These are phyloP conservation scores for Telmatherina bonti DNA, from an alignment of 2,797 vertebrate genomes.

Conservation along the genomic window DNA sequence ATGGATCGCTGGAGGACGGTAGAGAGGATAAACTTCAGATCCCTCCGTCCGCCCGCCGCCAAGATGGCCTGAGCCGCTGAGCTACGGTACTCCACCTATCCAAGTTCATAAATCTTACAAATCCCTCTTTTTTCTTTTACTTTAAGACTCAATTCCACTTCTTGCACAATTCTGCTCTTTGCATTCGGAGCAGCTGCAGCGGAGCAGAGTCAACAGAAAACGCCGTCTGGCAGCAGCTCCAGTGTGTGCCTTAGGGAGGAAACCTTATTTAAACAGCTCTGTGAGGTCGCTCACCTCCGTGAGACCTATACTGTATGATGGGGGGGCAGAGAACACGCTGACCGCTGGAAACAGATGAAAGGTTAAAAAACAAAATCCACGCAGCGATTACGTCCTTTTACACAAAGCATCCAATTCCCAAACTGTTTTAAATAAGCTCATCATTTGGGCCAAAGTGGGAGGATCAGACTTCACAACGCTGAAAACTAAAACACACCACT, in stretches of 20 bases:
- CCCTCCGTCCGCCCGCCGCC: slow-evolving; percentile 14
- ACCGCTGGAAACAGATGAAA: slow-evolving; percentile 35
- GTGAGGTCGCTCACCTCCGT: slow-evolving; percentile 44
- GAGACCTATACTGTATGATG: slow-evolving; percentile 15
- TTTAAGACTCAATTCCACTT: slow-evolving; percentile 39
- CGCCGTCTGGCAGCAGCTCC: slow-evolving; percentile 25
- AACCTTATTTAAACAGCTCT: slow-evolving; percentile 5
- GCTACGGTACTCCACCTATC: slow-evolving; percentile 20
- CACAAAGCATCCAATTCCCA: slow-evolving; percentile 9
- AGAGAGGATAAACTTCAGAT: slow-evolving; percentile 26
- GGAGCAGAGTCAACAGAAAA: slow-evolving; percentile 37
- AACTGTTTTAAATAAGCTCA: slow-evolving; percentile 1
- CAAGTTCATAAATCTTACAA: slow-evolving; percentile 41
- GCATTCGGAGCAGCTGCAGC: slow-evolving; percentile 29
- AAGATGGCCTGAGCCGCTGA: slow-evolving; percentile 5
- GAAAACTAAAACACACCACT: neutral
- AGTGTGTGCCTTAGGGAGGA: slow-evolving; percentile 11
- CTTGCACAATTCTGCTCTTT: slow-evolving; percentile 57
- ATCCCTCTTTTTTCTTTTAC: slow-evolving; percentile 26
- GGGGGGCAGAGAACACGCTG: slow-evolving; percentile 27
- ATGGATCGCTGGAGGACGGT: slow-evolving; percentile 37
- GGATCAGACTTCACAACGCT: neutral
- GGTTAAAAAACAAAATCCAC: slow-evolving; percentile 23
- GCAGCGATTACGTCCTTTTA: slow-evolving; percentile 4
- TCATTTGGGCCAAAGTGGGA: neutral